phyloP scores from a whole-genome alignment of 2,797 vertebrate species.

The Eulemur coronatus region DNA sequence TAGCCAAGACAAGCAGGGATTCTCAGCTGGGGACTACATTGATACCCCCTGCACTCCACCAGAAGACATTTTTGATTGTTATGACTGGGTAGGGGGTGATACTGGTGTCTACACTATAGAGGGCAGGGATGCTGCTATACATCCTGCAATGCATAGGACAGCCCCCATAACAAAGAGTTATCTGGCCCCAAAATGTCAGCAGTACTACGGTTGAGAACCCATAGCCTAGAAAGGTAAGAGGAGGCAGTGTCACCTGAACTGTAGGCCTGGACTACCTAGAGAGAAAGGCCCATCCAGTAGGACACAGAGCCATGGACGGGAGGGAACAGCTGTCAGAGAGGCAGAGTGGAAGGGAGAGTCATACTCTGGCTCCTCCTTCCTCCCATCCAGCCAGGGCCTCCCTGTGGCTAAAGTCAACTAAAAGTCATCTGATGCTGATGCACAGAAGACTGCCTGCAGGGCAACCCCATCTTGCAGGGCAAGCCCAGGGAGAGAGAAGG shows the following conservation, averaged over 20 bases:
- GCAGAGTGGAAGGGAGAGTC: not conserved
- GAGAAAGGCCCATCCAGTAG: not conserved
- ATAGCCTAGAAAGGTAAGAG: not conserved
- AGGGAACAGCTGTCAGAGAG: not conserved
- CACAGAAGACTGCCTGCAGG: not conserved
- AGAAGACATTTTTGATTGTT: not conserved
- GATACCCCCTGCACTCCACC: accelerated
- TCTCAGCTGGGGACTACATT: accelerated
- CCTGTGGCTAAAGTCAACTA: not conserved
- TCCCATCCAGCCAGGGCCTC: not conserved
- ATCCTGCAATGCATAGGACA: accelerated
- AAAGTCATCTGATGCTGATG: not conserved
- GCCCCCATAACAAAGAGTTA: not conserved
- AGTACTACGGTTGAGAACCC: not conserved
- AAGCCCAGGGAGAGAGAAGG: not conserved
- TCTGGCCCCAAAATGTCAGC: not conserved
- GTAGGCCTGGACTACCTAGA: not conserved
- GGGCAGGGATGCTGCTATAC: not conserved
- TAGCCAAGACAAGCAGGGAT: not conserved
- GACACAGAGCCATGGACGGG: not conserved
- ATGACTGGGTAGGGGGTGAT: not conserved
- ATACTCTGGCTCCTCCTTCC: not conserved
- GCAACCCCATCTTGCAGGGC: not conserved
- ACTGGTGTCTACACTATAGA: not conserved
- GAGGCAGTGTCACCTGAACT: not conserved